A percentile compares a stretch with the other conserved stretches of the same genome.
Conservation (phyloP, 2,113 vertebrate genomes). For the Plectropomus leopardus region DNA sequence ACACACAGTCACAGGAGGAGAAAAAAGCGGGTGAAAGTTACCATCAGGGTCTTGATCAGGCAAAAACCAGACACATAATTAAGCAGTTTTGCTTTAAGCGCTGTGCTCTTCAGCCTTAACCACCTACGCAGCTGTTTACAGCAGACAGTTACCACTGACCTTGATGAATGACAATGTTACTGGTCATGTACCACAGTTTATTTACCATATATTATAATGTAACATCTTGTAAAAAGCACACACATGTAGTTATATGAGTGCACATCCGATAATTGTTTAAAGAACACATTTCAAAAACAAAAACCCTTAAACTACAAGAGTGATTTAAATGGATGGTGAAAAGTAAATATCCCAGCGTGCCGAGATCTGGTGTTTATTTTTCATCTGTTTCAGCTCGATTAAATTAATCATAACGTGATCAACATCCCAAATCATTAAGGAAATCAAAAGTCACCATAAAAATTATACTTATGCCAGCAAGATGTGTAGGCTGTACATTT, state of each 20-base stretch:
- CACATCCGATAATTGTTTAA: constrained; percentile 60
- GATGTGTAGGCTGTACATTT: constrained; percentile 74
- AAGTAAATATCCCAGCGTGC: constrained; percentile 60
- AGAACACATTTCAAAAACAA: constrained; percentile 63
- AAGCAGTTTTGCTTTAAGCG: constrained; percentile 42
- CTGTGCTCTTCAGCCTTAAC: constrained; percentile 46
- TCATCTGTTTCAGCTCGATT: constrained; percentile 41
- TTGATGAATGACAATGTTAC: constrained; percentile 54
- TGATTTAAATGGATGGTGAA: constrained; percentile 54
- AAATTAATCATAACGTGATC: constrained; percentile 56
- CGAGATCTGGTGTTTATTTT: constrained; percentile 57
- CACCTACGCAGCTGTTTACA: constrained; percentile 51
- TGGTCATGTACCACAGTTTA: constrained; percentile 75
- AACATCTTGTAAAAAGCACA: constrained; percentile 72
- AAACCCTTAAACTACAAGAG: constrained; percentile 53
- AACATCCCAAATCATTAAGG: constrained; percentile 67
- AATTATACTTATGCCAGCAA: constrained; percentile 57
- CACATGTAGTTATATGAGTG: constrained; percentile 67
- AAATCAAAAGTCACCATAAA: constrained; percentile 68
- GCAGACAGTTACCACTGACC: constrained; percentile 42
- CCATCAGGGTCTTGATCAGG: constrained; percentile 36
- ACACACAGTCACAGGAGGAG: constrained; percentile 59
- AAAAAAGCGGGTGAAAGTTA: constrained; percentile 34
- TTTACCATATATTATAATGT: constrained; percentile 71
- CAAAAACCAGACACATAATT: constrained; percentile 51